These are phyloP conservation scores for Phoxinus phoxinus DNA, from an alignment of 2,113 vertebrate species.

Conservation along the genomic window DNA sequence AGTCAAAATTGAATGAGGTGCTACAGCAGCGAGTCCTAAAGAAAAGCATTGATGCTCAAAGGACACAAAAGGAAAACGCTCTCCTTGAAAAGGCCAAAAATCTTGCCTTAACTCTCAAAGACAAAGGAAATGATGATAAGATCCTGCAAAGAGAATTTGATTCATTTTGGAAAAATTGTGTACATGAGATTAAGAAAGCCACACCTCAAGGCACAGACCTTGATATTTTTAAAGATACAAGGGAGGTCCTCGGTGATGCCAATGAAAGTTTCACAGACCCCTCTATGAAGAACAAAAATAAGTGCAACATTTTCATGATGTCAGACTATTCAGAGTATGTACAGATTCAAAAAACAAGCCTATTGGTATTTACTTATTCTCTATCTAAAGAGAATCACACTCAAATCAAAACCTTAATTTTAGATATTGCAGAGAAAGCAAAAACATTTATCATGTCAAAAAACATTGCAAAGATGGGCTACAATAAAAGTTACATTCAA, in stretches of 20 bases:
- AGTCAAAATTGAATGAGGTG: neutral
- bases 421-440: neutral
- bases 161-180: too few relatives aligned
- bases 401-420: neutral
- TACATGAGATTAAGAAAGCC: too few relatives aligned
- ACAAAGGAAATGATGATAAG: neutral
- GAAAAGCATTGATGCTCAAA: neutral
- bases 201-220: neutral
- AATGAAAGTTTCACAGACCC: neutral
- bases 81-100: neutral
- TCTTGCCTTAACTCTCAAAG: neutral
- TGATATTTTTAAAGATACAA: neutral
- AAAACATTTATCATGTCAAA: neutral
- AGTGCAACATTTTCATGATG: neutral
- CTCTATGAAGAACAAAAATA: fast-evolving
- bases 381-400: neutral
- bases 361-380: fast-evolving
- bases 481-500: neutral
- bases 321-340: neutral
- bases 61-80: neutral
- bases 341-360: neutral
- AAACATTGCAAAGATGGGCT: neutral
- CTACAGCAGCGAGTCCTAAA: neutral
- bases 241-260: neutral
- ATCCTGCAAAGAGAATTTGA: neutral